Percentiles rank a stretch among this genome's conserved stretches.
Evolutionary conservation across 2,797 vertebrate genomes (phyloP).

Genomic region (Manis crassicaudata): DNA sequence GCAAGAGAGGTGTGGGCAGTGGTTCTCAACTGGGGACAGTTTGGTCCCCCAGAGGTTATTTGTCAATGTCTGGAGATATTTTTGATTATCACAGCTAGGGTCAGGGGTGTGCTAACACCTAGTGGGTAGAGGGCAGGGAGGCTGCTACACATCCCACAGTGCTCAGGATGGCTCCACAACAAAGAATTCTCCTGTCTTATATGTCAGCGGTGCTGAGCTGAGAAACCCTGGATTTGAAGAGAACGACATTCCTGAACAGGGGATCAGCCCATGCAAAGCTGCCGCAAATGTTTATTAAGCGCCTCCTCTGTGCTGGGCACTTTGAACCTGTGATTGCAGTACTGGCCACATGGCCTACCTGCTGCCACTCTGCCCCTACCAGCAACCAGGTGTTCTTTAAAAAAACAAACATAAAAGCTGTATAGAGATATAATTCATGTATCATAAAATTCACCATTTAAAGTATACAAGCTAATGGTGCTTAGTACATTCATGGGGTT

Average conservation of each 20-base stretch:
- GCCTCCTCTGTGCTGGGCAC: neutral
- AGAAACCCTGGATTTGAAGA: neutral
- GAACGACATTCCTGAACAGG: neutral
- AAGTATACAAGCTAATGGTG: neutral
- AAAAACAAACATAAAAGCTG: neutral
- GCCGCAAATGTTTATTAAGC: rapidly evolving
- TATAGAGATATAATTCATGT: neutral
- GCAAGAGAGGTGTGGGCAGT: neutral
- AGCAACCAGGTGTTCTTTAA: neutral
- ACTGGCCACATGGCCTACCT: neutral
- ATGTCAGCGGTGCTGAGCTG: rapidly evolving
- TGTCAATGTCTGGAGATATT: neutral
- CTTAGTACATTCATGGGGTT: neutral
- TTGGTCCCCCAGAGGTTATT: neutral
- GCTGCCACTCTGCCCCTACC: neutral
- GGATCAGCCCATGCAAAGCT: rapidly evolving
- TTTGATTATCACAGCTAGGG: neutral
- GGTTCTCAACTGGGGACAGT: neutral
- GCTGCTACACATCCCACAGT: neutral
- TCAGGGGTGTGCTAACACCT: neutral
- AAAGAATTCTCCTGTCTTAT: neutral
- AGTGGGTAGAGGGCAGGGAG: neutral
- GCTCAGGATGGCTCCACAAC: neutral
- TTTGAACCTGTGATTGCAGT: neutral
- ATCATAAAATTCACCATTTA: neutral